Conservation (phyloP, 1,140 invertebrate species). For the Stegodyphus dumicola region DNA sequence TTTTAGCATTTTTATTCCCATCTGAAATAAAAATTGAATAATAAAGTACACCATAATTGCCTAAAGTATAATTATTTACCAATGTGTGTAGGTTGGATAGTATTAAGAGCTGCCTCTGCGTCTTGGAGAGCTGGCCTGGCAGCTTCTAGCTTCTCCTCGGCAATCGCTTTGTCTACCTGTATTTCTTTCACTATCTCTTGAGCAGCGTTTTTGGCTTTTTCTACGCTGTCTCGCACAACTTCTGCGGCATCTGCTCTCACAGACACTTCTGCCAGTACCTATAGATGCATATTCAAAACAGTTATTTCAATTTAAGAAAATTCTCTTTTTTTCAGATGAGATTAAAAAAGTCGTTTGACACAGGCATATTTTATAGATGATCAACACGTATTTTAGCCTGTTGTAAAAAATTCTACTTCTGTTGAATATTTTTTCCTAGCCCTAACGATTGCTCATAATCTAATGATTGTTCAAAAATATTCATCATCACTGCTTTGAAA, state of each 20-base stretch:
- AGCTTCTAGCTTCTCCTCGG: conserved; percentile 89
- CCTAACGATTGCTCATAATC: no score
- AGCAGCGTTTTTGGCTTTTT: conserved; percentile 95
- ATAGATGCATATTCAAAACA: not conserved
- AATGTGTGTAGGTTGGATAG: conserved; percentile 96
- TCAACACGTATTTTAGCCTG: no score
- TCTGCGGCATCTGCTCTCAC: conserved; percentile 93
- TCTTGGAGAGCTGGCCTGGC: conserved; percentile 92
- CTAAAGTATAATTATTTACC: conserved; percentile 66
- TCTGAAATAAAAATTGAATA: no score
- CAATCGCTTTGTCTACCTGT: conserved; percentile 88
- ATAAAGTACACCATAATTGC: not conserved
- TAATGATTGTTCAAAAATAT: no score
- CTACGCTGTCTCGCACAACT: conserved; percentile 93
- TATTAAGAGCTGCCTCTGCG: conserved; percentile 94
- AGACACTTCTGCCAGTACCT: conserved; percentile 85
- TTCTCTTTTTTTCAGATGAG: no score
- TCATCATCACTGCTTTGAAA: no score
- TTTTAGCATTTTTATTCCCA: not conserved
- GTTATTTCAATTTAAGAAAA: no score
- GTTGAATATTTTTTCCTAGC: no score
- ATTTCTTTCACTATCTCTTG: conserved; percentile 90
- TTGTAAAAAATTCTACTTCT: no score
- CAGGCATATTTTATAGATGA: no score
- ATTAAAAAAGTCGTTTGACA: no score